Base-by-base conservation (phyloP, 2,797 vertebrate genomes). In the Notoglanidium macrostoma region DNA sequence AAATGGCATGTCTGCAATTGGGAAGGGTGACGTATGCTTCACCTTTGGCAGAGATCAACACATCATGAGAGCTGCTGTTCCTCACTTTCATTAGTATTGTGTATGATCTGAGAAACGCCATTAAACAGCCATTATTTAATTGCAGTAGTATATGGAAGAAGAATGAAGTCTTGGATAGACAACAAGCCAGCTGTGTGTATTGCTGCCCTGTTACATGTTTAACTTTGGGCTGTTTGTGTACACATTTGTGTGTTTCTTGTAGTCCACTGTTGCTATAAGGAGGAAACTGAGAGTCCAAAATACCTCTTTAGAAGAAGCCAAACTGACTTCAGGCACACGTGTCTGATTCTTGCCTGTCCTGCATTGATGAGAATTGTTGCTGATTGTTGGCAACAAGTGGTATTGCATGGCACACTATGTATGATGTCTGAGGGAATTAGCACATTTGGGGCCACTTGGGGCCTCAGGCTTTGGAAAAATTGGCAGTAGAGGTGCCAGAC, bases 381-480 rank as follows among this genome's bases (percentile, higher is more conserved):
- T 83, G 61, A 46, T 83, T 82, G 59, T 68, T 77, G 83, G 87
- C 74, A 88, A 85, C 85, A 63, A 63, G 67, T 89, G 83, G 87
- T 94, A 95, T 95, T 94, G 94, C 61, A 82, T 65, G 61, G 57
- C 23, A 63, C 57, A n/a, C 14, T 81, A 15, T 81, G 57, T 46
- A 49, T 29, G 44, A 65, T 73, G 61, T 68, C 26, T 40, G 35
- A 46, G 61, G 26, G 35, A 55, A 94, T 95, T 95, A 94, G 95
- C 94, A 96, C 94, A 91, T 84, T 74, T 79, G 80, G n/a, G 85
- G 85, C 89, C 90, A 87, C 91, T 89, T 89, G 91, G 14, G 74
- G 76, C 91, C 94, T 98, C 96, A 99, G 95, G 98, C 97, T 95
- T 98, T 98, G 92, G 98, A 97, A 94, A 98, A 99, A 93, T 97